Conservation (phyloP, 2,888 invertebrate species). For the Drosophila flavopinicola region DNA sequence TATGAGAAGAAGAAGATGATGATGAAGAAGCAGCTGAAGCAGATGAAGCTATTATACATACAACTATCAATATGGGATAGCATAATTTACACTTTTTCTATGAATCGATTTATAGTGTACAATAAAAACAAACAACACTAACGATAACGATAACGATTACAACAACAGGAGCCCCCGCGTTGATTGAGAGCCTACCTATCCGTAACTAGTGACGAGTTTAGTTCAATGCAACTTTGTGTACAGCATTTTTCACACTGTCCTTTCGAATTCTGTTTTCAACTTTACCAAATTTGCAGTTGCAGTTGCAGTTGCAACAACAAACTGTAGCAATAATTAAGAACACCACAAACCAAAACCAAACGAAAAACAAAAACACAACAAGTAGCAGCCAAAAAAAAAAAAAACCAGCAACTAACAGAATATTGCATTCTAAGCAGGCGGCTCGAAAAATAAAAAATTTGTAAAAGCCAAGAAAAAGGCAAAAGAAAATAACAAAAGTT, state of each 20-base stretch:
- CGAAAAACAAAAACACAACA: conserved; percentile 20
- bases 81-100: conserved; percentile 79
- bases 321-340: conserved; percentile 39
- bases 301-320: conserved; percentile 61
- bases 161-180: conserved; percentile 39
- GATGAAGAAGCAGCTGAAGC: conserved; percentile 40
- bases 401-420: conserved; percentile 1
- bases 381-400: conserved; percentile 25
- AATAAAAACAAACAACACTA: conserved; percentile 44
- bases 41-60: conserved; percentile 58
- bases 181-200: conserved; percentile 47
- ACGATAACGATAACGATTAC: conserved; percentile 44
- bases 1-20: conserved; percentile 44
- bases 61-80: conserved; percentile 72
- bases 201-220: conserved; percentile 39
- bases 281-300: conserved; percentile 60
- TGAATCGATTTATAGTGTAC: conserved; percentile 78
- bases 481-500: conserved; percentile 30
- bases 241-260: conserved; percentile 56
- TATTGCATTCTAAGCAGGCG: conserved; percentile 17
- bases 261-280: conserved; percentile 39
- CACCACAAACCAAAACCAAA: conserved; percentile 30
- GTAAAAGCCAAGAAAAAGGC: conserved; percentile 29
- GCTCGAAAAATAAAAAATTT: conserved; percentile 22
- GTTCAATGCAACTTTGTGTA: conserved; percentile 51